Evolutionary conservation across 2,888 invertebrate species (phyloP).

Genomic region (Aricia artaxerxes): DNA sequence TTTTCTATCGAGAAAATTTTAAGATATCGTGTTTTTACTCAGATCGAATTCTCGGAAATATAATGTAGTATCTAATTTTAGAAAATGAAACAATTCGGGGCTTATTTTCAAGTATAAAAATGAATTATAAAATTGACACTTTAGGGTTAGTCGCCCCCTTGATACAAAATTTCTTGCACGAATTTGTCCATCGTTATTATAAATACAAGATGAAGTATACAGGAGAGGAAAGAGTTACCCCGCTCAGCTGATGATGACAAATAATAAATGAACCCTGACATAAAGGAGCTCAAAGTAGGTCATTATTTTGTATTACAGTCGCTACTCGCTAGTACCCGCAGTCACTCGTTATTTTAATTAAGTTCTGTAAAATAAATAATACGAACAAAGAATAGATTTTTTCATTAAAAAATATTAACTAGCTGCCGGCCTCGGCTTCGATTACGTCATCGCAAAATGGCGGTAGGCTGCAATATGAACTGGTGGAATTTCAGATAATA

Average conservation of each 20-base stretch:
- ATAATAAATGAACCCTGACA: neutral
- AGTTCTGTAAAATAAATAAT: conserved; percentile 18
- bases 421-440: neutral
- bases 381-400: conserved; percentile 23
- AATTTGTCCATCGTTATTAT: neutral
- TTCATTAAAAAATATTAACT: conserved; percentile 9
- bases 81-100: too few relatives aligned
- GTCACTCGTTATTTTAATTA: conserved; percentile 27
- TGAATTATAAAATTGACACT: too few relatives aligned
- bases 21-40: too few relatives aligned
- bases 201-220: neutral
- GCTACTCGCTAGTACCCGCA: neutral
- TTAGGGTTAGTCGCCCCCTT: too few relatives aligned
- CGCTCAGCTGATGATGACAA: conserved; percentile 2
- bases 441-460: neutral
- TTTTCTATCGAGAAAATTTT: too few relatives aligned
- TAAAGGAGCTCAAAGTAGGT: conserved; percentile 15
- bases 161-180: neutral
- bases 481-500: neutral
- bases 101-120: too few relatives aligned
- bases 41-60: too few relatives aligned
- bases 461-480: neutral
- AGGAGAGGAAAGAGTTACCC: neutral
- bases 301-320: conserved; percentile 14
- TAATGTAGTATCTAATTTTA: too few relatives aligned